Percentiles rank a stretch among this genome's conserved stretches.
Evolutionary conservation across 2,888 invertebrate species (phyloP).

Genomic region (Myathropa florea): DNA sequence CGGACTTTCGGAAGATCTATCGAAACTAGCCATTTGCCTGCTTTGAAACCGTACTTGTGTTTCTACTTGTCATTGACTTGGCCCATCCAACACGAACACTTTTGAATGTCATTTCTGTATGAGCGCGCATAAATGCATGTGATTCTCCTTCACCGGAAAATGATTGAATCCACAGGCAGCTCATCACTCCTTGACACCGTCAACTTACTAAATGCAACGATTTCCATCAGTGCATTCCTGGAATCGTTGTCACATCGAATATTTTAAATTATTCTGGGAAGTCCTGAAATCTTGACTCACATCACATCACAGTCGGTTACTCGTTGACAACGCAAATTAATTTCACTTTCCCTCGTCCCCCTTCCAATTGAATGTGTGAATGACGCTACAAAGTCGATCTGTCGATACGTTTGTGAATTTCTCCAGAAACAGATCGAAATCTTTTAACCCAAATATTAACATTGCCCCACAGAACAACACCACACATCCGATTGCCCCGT

Average conservation of each 20-base stretch:
- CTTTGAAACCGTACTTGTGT: no score
- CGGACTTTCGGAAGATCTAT: no score
- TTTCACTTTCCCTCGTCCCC: slow-evolving; percentile 12
- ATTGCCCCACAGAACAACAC: slow-evolving; percentile 25
- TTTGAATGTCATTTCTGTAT: no score
- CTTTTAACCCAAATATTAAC: slow-evolving; percentile 60
- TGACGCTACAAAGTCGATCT: slow-evolving; percentile 11
- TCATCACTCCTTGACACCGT: background rate
- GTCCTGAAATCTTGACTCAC: background rate
- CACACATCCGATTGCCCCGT: slow-evolving; percentile 37
- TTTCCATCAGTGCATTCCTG: background rate
- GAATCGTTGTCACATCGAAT: background rate
- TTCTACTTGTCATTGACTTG: no score
- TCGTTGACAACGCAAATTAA: slow-evolving; percentile 27
- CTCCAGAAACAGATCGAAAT: slow-evolving; percentile 58
- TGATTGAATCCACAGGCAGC: no score
- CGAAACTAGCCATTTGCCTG: no score
- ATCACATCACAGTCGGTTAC: background rate
- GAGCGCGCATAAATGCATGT: background rate
- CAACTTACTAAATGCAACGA: background rate
- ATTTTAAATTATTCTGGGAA: slow-evolving; percentile 23
- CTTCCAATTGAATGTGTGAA: background rate
- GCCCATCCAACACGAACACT: no score
- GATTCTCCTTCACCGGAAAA: background rate
- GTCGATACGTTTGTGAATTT: slow-evolving; percentile 24